Conservation (phyloP, 2,797 vertebrate species). For the Apogon hyalosoma region DNA sequence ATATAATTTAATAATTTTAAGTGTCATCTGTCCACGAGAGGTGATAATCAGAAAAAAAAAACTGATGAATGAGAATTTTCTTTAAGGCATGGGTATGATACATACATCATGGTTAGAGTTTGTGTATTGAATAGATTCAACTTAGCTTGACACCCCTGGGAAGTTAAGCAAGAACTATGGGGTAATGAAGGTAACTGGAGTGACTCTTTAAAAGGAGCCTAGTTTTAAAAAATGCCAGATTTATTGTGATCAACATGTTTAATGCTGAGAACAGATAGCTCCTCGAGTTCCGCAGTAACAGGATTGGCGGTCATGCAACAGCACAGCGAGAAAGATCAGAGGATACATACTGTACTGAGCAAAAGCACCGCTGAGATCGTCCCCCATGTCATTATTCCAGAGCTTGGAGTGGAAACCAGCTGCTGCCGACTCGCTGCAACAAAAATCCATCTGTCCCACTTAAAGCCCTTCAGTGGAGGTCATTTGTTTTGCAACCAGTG, state of each 20-base stretch:
- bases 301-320: slow-evolving; percentile 85
- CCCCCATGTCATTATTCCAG: slow-evolving; percentile 85
- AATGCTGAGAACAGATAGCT: slow-evolving; percentile 51
- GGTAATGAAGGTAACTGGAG: neutral
- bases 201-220: slow-evolving; percentile 26
- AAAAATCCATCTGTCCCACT: slow-evolving; percentile 78
- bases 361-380: slow-evolving; percentile 82
- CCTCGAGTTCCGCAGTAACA: slow-evolving; percentile 61
- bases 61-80: slow-evolving; percentile 40
- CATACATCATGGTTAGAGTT: slow-evolving; percentile 18
- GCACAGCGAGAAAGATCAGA: slow-evolving; percentile 86
- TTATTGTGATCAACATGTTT: slow-evolving; percentile 47
- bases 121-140: slow-evolving; percentile 19
- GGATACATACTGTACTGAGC: slow-evolving; percentile 88
- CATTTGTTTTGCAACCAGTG: slow-evolving; percentile 45
- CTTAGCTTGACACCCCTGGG: slow-evolving; percentile 32
- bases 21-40: slow-evolving; percentile 25
- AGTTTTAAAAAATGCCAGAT: slow-evolving; percentile 31
- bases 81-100: slow-evolving; percentile 11
- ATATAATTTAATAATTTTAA: slow-evolving; percentile 25
- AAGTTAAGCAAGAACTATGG: slow-evolving; percentile 11
- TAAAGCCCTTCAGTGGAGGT: slow-evolving; percentile 46
- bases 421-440: slow-evolving; percentile 86
- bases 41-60: slow-evolving; percentile 20
- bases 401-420: slow-evolving; percentile 81